Base-by-base conservation (phyloP, 2,113 vertebrate genomes). In the Haplochromis vanheusdeni region DNA sequence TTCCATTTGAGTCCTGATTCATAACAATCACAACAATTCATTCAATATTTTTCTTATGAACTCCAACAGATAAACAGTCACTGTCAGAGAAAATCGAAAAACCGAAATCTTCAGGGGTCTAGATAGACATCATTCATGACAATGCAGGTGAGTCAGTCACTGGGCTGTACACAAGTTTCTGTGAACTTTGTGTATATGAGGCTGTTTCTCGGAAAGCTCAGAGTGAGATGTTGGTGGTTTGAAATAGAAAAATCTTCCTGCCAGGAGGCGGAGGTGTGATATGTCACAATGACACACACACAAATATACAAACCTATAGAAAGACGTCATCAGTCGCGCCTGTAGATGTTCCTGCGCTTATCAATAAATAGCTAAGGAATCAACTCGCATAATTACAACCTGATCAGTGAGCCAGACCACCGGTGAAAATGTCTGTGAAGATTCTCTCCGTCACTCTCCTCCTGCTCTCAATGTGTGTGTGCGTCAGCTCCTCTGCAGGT, bases 201-300 rank as follows among this genome's bases (percentile, higher is more conserved):
- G 21, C n/a, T 28, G 14, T 77, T 84, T 87, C 89, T 85, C 26
- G 70, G 87, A 89, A 90, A 83, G 9, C 56, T 68, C 60, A 68
- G 60, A 21, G 3, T 21, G 33, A 68, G 60, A 37, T 37, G 60
- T 68, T 68, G 10, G 60, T 68, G 60, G 33, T 68, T 68, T 21
- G 19, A 68, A 68, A 0, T 68, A 21, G 33, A 68, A 68, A 21
- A 68, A 21, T 68, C 33, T 68, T 37, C 33, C 60, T 21, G 19
- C 1, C 10, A 37, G 5, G 33, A 68, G 60, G 60, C 2, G 79
- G 79, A 85, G 87, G 85, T 89, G 91, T 79, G 33, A 92, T 5
- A 2, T 1, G 12, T 12, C 45, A 82, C 2, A 9, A 83, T 33
- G 3, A n/a, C n/a, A 3, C 26, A 81, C 56, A 65, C 49, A 68